Base-by-base conservation (phyloP, 2,888 invertebrate genomes). In the Polia nebulosa region DNA sequence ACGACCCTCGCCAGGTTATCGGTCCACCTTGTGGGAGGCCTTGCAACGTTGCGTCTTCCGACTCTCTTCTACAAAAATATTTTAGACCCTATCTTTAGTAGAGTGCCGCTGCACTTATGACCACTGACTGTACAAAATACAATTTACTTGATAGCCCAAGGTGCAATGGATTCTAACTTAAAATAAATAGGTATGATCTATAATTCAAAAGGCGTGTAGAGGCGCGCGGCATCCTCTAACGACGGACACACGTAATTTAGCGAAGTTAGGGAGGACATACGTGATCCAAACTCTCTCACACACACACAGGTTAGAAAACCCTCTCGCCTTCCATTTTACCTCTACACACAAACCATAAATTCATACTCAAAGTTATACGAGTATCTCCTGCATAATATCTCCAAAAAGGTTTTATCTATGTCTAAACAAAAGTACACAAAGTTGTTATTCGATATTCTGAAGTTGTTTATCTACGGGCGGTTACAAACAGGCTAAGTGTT, bases 391-490 rank as follows among this genome's bases (percentile, higher is more conserved):
- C 55, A 66, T 64, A 67, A 53, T 56, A 73, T 63, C 36, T 22
- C 22, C 39, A 62, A 65, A 51, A 78, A 78, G 68, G 60, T 71
- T 81, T 64, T 78, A 68, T 81, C 78, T 78, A 68, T 66, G 49
- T 62, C 27, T 51, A 61, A 81, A 78, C 49, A 55, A 65, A 61
- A 68, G 49, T 51, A 61, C 52, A 76, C 59, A 63, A 73, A 68
- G 66, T 71, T 67, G 74, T 73, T 70, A 73, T 78, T 62, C 47
- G 69, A 77, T 62, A 72, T 72, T 68, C 55, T 45, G 25, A 51
- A 51, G 36, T 59, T 65, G 65, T 66, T 65, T 74, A 36, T 60
- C 47, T 58, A 34, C 22, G 53, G 17, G 22, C 49, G 22, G 49
- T 52, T 47, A 58, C 56, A 63, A 73, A 63, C 17, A 61, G 53